Percentiles rank a stretch among this genome's conserved stretches.
These are phyloP conservation scores for Papilio dardanus DNA, from an alignment of 1,140 invertebrate genomes.

Conservation along the genomic window DNA sequence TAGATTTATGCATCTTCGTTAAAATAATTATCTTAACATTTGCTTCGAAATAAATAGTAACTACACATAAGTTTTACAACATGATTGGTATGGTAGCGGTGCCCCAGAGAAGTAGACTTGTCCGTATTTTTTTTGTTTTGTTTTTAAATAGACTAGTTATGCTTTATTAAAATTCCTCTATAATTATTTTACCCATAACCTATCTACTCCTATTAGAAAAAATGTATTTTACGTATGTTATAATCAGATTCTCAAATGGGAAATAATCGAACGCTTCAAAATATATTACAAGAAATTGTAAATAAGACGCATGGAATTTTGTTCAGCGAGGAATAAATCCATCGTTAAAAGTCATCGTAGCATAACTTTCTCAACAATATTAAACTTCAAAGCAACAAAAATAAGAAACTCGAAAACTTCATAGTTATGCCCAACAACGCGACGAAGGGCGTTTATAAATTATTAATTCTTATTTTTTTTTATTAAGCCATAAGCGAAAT, in stretches of 20 bases:
- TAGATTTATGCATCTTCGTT: not conserved
- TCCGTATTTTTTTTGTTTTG: too few relatives aligned
- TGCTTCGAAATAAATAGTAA: not conserved
- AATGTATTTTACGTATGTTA: too few relatives aligned
- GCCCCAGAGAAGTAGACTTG: too few relatives aligned
- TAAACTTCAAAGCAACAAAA: constrained; percentile 34
- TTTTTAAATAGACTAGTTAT: too few relatives aligned
- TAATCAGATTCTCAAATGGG: not conserved
- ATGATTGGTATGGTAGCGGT: too few relatives aligned
- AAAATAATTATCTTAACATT: not conserved
- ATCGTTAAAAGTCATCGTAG: constrained; percentile 33
- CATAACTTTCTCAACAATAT: constrained; percentile 28
- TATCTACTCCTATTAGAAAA: not conserved
- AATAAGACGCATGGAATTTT: constrained; percentile 15
- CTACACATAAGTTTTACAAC: not conserved
- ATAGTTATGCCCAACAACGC: not conserved
- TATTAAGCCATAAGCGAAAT: not conserved
- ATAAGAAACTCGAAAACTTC: constrained; percentile 21
- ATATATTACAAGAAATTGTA: constrained; percentile 4
- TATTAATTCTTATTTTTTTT: not conserved
- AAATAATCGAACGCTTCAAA: not conserved
- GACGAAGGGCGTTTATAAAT: not conserved
- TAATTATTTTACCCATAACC: not conserved
- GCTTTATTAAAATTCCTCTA: not conserved
- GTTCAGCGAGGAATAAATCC: constrained; percentile 28